phyloP scores from a whole-genome alignment of 2,113 vertebrate species.

The Crocuta crocuta region DNA sequence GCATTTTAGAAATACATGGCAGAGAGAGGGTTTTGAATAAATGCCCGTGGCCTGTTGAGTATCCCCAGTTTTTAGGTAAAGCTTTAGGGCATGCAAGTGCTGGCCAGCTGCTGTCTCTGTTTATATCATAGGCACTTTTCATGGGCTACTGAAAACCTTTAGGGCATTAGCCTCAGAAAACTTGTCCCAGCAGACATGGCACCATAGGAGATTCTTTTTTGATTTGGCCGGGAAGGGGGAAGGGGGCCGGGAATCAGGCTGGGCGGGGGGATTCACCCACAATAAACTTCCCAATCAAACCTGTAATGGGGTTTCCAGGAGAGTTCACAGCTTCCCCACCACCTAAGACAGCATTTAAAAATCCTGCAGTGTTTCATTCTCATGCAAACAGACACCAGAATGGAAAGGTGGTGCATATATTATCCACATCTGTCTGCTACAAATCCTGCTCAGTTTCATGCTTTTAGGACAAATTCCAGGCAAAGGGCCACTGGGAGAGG shows the following conservation, averaged over 20 bases:
- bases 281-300: not conserved
- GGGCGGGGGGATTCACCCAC: not conserved
- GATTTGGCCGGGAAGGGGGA: not conserved
- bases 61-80: not conserved
- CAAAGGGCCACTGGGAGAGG: constrained; percentile 88
- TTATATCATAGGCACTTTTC: not conserved
- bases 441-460: constrained; percentile 85
- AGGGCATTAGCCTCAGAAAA: not conserved
- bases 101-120: not conserved
- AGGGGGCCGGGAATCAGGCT: too few relatives aligned
- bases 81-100: not conserved
- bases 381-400: constrained; percentile 79
- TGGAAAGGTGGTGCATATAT: constrained; percentile 74
- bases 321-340: not conserved
- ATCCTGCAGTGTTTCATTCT: constrained; percentile 31
- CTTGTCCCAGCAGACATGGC: not conserved
- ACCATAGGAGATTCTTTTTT: not conserved
- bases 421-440: constrained; percentile 85
- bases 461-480: constrained; percentile 88
- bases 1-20: not conserved
- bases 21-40: not conserved
- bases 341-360: not conserved
- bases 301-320: not conserved
- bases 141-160: not conserved
- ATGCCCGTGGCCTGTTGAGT: fast-evolving